A percentile compares a stretch with the other conserved stretches of the same genome.
Conservation (phyloP, 2,113 vertebrate genomes). For the Clupea harengus region DNA sequence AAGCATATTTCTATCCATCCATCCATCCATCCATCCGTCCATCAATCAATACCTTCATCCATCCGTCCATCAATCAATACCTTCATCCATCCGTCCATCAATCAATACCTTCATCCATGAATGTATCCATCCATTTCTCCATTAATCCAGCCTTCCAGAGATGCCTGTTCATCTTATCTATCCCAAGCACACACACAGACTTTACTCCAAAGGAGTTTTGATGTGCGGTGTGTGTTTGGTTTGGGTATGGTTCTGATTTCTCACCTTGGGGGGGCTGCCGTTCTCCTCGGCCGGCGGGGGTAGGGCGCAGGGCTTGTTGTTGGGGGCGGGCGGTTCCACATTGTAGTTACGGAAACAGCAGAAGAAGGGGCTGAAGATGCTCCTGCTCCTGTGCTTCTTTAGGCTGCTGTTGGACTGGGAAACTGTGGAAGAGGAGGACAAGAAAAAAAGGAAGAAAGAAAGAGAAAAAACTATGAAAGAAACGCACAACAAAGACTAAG, state of each 20-base stretch:
- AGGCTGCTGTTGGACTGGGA: conserved; percentile 86
- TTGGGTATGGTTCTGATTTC: neutral
- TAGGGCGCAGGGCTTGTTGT: conserved; percentile 81
- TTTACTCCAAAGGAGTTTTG: neutral
- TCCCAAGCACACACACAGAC: neutral
- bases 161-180: neutral
- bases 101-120: neutral
- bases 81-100: neutral
- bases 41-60: neutral
- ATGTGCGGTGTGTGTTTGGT: neutral
- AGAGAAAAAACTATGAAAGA: neutral
- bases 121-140: neutral
- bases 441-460: neutral
- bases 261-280: conserved; percentile 90
- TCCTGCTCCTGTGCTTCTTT: conserved; percentile 91
- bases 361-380: conserved; percentile 97
- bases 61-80: neutral
- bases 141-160: neutral
- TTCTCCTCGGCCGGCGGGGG: conserved; percentile 90
- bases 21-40: neutral
- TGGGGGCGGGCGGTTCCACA: conserved; percentile 81
- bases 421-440: conserved; percentile 64
- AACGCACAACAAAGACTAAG: neutral
- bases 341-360: conserved; percentile 97
- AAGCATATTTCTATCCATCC: neutral